These are phyloP conservation scores for Corynorhinus townsendii DNA, from an alignment of 2,113 vertebrate genomes.

Conservation along the genomic window DNA sequence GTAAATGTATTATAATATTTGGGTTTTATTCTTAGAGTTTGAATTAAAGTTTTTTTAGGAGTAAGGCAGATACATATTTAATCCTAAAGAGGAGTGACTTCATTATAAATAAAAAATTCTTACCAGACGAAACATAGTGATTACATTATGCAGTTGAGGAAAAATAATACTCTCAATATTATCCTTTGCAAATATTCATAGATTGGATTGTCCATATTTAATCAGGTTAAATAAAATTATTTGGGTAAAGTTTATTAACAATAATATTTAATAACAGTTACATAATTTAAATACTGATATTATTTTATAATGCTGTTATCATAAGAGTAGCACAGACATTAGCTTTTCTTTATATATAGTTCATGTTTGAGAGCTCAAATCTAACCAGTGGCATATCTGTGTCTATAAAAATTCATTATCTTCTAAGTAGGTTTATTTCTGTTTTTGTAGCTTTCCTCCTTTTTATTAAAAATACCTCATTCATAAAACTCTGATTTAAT, in stretches of 20 bases:
- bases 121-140: not conserved
- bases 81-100: not conserved
- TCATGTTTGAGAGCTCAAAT: not conserved
- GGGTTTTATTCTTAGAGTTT: not conserved
- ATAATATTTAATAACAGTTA: not conserved
- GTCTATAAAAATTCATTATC: not conserved
- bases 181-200: not conserved
- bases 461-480: not conserved
- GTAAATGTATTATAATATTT: not conserved
- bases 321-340: not conserved
- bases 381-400: not conserved
- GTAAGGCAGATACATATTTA: not conserved
- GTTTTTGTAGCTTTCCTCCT: not conserved
- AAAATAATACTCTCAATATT: not conserved
- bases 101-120: not conserved
- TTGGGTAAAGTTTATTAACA: not conserved
- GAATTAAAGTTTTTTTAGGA: slow-evolving; percentile 2
- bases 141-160: not conserved
- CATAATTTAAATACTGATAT: not conserved
- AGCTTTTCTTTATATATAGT: not conserved
- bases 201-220: not conserved
- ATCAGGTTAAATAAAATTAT: not conserved
- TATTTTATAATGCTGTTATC: not conserved
- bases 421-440: slow-evolving; percentile 2
- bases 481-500: not conserved